phyloP scores from a whole-genome alignment of 2,888 invertebrate genomes.

The Chymomyza procnemis region DNA sequence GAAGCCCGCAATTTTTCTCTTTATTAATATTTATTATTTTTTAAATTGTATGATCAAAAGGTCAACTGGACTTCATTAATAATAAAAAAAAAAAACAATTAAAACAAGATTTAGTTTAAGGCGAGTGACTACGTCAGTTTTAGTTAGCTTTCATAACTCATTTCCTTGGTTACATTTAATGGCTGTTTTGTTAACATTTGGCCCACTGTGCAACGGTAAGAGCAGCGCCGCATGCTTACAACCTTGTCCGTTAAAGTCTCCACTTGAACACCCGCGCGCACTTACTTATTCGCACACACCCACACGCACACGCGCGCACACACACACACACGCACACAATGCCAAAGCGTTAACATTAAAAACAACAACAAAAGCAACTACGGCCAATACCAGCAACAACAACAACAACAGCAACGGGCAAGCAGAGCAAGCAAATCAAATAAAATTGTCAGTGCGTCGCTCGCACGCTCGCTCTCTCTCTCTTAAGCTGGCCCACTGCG shows the following conservation, averaged over 20 bases:
- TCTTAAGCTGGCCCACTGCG: constrained; percentile 5
- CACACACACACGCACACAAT: background rate
- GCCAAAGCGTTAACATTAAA: background rate
- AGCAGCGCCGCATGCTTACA: constrained; percentile 57
- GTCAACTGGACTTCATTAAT: too few species aligned
- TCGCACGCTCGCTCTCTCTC: constrained; percentile 11
- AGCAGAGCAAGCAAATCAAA: constrained; percentile 49
- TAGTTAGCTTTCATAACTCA: too few species aligned
- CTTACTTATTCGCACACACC: background rate
- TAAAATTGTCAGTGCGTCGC: constrained; percentile 43
- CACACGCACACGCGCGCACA: background rate
- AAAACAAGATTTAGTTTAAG: too few species aligned
- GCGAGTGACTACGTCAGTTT: too few species aligned
- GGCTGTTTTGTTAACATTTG: too few species aligned
- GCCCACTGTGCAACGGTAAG: background rate
- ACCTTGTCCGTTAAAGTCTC: constrained; percentile 62
- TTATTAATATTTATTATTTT: too few species aligned
- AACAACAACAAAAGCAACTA: background rate
- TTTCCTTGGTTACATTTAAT: too few species aligned
- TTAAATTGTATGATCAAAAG: too few species aligned
- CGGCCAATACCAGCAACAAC: background rate
- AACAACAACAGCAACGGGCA: background rate
- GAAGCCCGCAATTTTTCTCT: too few species aligned
- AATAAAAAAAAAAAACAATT: too few species aligned
- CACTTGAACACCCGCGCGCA: constrained; percentile 13